Evolutionary conservation across 2,888 invertebrate genomes (phyloP).

Genomic region (Phengaris arion): DNA sequence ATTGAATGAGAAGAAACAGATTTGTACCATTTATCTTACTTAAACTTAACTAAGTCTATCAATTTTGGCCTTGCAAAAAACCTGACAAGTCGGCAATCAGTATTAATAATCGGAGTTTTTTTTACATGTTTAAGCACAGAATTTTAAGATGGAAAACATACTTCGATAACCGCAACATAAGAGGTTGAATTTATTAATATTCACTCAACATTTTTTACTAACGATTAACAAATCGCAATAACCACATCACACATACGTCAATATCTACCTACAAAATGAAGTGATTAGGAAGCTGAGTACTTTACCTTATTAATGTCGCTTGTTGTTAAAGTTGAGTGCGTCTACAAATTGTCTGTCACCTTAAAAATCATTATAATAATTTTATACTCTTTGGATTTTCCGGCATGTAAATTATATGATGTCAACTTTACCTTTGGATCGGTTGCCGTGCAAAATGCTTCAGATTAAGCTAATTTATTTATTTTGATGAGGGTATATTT

Average conservation of each 20-base stretch:
- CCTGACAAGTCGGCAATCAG: not conserved
- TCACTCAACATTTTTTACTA: not conserved
- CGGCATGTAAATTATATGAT: not conserved
- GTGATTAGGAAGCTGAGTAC: not conserved
- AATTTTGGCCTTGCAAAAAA: slow-evolving; percentile 8
- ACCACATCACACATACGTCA: not conserved
- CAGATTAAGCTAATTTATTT: too few species aligned
- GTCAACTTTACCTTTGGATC: too few species aligned
- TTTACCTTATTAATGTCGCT: not conserved
- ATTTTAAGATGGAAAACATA: not conserved
- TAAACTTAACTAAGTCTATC: not conserved
- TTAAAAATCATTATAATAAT: not conserved
- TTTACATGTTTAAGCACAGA: not conserved
- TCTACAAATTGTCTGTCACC: not conserved
- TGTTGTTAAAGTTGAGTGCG: not conserved
- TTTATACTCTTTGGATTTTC: not conserved
- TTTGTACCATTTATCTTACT: not conserved
- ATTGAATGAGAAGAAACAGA: too few species aligned
- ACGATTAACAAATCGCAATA: not conserved
- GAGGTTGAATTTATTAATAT: not conserved
- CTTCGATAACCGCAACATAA: not conserved
- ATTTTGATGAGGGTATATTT: too few species aligned
- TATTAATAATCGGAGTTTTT: not conserved
- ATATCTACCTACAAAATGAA: not conserved
- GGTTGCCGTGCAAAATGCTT: too few species aligned